Percentiles rank a stretch among this genome's conserved stretches.
These are phyloP conservation scores for Drosophila teissieri DNA, from an alignment of 1,140 invertebrate species.

Conservation along the genomic window DNA sequence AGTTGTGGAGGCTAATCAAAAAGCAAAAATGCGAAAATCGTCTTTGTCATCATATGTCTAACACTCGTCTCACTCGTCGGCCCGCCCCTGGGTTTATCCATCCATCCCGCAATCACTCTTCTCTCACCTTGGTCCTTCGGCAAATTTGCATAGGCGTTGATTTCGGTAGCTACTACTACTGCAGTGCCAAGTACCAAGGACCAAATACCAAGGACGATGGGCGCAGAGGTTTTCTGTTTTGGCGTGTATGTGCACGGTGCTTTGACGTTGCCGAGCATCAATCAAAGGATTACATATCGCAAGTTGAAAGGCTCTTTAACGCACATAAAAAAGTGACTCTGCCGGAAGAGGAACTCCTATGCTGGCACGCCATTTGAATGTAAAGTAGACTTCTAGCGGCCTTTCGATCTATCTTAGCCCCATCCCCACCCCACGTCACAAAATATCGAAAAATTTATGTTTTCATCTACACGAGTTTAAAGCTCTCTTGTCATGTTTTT, in stretches of 20 bases:
- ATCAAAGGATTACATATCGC: constrained; percentile 82
- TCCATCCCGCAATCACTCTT: constrained; percentile 35
- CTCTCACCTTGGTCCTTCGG: constrained; percentile 33
- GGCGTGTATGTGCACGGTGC: constrained; percentile 25
- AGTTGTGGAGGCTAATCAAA: constrained; percentile 65
- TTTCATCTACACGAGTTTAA: constrained; percentile 54
- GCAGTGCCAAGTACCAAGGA: constrained; percentile 8
- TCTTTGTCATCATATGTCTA: constrained; percentile 81
- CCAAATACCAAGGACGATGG: constrained; percentile 31
- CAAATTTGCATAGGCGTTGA: constrained; percentile 79
- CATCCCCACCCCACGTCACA: not conserved
- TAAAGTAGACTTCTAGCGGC: constrained; percentile 57
- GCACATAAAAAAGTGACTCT: constrained; percentile 44
- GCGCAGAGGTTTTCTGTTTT: constrained; percentile 38
- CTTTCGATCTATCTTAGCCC: constrained; percentile 12
- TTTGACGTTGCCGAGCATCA: constrained; percentile 67
- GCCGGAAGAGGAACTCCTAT: constrained; percentile 6
- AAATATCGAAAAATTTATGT: constrained; percentile 50
- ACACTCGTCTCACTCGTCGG: constrained; percentile 44
- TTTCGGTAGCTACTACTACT: constrained; percentile 47
- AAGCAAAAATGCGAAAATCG: constrained; percentile 77
- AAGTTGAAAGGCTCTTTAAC: constrained; percentile 71
- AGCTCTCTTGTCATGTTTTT: constrained; percentile 53
- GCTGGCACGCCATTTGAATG: constrained; percentile 69
- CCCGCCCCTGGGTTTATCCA: constrained; percentile 4